Conservation (phyloP, 2,888 invertebrate species). For the Entomobrya multifasciata region DNA sequence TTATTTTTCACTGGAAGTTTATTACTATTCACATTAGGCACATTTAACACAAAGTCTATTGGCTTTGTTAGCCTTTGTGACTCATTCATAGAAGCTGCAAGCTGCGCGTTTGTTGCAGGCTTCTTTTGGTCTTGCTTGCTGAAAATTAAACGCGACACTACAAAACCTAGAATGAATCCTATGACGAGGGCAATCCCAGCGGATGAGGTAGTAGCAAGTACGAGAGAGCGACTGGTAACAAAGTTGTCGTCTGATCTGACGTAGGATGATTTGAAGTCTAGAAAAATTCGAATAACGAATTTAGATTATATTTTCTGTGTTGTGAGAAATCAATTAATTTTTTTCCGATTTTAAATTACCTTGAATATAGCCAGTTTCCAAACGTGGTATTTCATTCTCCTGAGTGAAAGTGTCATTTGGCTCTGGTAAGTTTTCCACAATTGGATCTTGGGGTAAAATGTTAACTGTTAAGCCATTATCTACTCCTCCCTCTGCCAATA, state of each 20-base stretch:
- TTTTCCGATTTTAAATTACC: too few species aligned
- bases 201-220: conserved; percentile 77
- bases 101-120: conserved; percentile 77
- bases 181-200: conserved; percentile 75
- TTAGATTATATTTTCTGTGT: too few species aligned
- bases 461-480: conserved; percentile 53
- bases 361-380: conserved; percentile 62
- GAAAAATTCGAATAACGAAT: conserved; percentile 36
- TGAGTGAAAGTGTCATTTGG: conserved; percentile 64
- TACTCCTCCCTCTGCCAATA: conserved; percentile 42
- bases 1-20: conserved; percentile 78
- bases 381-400: conserved; percentile 67
- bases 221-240: conserved; percentile 74
- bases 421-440: conserved; percentile 67
- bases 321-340: too few species aligned
- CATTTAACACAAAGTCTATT: conserved; percentile 78
- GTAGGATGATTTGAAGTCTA: conserved; percentile 72
- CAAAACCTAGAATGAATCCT: conserved; percentile 78
- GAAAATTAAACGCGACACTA: conserved; percentile 73
- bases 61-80: conserved; percentile 79
- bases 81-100: conserved; percentile 76
- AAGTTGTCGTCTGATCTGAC: conserved; percentile 69
- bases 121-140: conserved; percentile 74
- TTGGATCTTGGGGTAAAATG: conserved; percentile 40
- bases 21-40: conserved; percentile 67